A percentile compares a stretch with the other conserved stretches of the same genome.
phyloP scores from a whole-genome alignment of 2,797 vertebrate species.

The Avahi laniger region DNA sequence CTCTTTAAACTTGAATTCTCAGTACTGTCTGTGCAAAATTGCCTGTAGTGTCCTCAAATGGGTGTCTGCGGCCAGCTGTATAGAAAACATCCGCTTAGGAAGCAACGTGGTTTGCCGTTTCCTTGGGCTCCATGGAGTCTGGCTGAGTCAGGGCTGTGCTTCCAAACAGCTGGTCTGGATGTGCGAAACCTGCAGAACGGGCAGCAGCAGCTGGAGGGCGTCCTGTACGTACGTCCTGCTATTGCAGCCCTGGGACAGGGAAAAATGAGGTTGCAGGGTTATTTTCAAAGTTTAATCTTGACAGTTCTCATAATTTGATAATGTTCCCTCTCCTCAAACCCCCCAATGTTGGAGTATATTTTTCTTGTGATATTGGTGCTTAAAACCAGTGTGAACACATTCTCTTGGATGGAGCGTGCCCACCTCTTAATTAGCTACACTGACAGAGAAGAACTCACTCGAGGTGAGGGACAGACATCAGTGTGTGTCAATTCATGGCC shows the following conservation, averaged over 20 bases:
- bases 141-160: conserved; percentile 55
- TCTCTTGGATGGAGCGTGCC: neutral
- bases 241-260: conserved; percentile 91
- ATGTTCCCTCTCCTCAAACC: neutral
- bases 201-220: conserved; percentile 95
- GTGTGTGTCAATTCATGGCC: neutral
- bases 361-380: neutral
- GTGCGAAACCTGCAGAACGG: conserved; percentile 94
- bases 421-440: neutral
- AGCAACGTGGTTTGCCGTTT: neutral
- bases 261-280: neutral
- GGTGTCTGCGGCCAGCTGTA: neutral
- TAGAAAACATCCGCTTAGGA: neutral
- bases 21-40: conserved; percentile 81
- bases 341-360: neutral
- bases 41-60: conserved; percentile 74
- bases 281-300: neutral
- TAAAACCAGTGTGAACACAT: neutral
- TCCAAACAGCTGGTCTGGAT: conserved; percentile 88
- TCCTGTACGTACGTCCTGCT: conserved; percentile 95
- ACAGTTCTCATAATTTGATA: neutral
- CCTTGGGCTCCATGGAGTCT: neutral
- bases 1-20: conserved; percentile 66
- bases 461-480: neutral
- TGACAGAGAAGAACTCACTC: neutral